phyloP scores from a whole-genome alignment of 2,888 invertebrate species.

The Xanthia icteritia region DNA sequence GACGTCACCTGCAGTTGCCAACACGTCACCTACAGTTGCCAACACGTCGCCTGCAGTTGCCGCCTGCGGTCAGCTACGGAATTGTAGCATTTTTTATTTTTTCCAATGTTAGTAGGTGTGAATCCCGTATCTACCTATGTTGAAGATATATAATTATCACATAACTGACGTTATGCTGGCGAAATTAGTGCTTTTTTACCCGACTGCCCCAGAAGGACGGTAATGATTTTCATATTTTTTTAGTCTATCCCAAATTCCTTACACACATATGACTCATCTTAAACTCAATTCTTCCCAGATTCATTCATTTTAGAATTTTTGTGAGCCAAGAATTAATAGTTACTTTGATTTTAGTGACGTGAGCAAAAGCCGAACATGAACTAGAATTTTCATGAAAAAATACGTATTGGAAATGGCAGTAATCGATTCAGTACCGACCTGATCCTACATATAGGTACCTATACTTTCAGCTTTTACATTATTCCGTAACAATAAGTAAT shows the following conservation, averaged over 20 bases:
- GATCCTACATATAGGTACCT: background rate
- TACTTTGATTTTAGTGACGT: background rate
- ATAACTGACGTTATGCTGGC: too few species aligned
- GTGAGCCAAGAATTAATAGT: background rate
- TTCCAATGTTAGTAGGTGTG: too few species aligned
- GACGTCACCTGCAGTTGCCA: too few species aligned
- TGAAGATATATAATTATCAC: too few species aligned
- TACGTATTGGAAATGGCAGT: background rate
- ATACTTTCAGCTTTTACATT: slow-evolving; percentile 1
- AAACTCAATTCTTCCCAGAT: background rate
- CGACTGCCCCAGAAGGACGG: too few species aligned
- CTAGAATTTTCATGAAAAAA: background rate
- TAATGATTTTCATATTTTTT: too few species aligned
- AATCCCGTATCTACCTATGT: too few species aligned
- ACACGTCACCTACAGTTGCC: too few species aligned
- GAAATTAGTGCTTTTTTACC: too few species aligned
- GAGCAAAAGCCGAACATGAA: background rate
- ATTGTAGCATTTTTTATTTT: too few species aligned
- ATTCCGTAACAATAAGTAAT: slow-evolving; percentile 7
- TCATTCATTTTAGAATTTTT: background rate
- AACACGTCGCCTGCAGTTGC: too few species aligned
- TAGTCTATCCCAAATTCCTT: background rate
- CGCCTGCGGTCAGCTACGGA: too few species aligned
- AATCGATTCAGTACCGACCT: background rate
- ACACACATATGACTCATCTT: background rate